Percentiles rank a stretch among this genome's conserved stretches.
These are phyloP conservation scores for Melipona bicolor DNA, from an alignment of 2,888 invertebrate species.

Conservation along the genomic window DNA sequence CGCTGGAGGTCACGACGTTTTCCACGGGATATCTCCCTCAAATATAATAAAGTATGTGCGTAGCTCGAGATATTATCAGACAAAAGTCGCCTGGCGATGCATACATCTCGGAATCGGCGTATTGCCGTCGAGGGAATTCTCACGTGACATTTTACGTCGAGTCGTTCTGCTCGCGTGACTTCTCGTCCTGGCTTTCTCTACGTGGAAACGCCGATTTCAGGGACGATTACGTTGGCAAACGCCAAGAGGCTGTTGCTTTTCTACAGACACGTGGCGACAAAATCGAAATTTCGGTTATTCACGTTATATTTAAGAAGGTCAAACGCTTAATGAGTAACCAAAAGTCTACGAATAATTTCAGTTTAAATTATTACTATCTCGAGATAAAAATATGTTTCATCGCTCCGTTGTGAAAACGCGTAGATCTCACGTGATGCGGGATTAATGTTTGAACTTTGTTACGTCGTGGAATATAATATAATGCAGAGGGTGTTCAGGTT, in stretches of 20 bases:
- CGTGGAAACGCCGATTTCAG: slow-evolving; percentile 1
- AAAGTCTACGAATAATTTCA: not conserved
- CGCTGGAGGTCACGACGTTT: not conserved
- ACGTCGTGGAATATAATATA: not conserved
- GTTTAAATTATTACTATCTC: not conserved
- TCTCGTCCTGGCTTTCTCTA: not conserved
- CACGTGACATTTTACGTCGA: not conserved
- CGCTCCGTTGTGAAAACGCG: not conserved
- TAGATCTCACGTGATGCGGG: not conserved
- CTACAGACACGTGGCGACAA: not conserved
- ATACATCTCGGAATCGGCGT: not conserved
- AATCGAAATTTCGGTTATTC: not conserved
- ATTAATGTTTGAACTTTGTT: not conserved
- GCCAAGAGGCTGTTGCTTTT: slow-evolving; percentile 1
- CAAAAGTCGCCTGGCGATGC: not conserved
- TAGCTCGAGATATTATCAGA: not conserved
- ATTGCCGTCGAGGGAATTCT: not conserved
- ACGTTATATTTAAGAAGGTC: not conserved
- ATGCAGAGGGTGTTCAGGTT: not conserved
- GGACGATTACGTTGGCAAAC: not conserved
- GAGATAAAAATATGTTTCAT: not conserved
- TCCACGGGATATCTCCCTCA: not conserved
- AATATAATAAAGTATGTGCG: not conserved
- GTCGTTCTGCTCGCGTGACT: slow-evolving; percentile 27
- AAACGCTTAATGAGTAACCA: not conserved